Evolutionary conservation across 2,113 vertebrate genomes (phyloP).

Genomic region (Thunnus thynnus): DNA sequence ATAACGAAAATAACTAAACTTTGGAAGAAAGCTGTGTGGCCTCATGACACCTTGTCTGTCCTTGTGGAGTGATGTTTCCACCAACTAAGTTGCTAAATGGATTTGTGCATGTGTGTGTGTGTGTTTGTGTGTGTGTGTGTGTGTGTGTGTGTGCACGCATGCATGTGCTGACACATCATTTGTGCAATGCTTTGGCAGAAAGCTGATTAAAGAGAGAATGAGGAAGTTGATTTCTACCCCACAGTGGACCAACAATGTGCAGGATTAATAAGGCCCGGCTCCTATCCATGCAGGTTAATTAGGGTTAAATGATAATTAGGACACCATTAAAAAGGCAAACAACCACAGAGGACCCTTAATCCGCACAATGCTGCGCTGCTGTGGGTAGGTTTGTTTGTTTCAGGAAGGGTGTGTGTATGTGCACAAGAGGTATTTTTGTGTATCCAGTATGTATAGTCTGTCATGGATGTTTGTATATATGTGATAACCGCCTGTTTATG

Average conservation of each 20-base stretch:
- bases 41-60: conserved; percentile 36
- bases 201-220: conserved; percentile 79
- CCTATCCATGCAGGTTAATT: conserved; percentile 83
- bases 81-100: conserved; percentile 45
- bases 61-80: conserved; percentile 55
- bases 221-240: conserved; percentile 74
- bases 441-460: neutral
- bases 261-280: conserved; percentile 76
- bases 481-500: too few relatives aligned
- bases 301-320: conserved; percentile 87
- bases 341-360: conserved; percentile 75
- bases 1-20: conserved; percentile 39
- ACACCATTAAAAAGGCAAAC: conserved; percentile 80
- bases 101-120: conserved; percentile 23
- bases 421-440: conserved; percentile 26
- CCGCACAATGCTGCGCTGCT: conserved; percentile 58
- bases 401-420: conserved; percentile 2
- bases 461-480: conserved; percentile 7
- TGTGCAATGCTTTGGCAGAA: conserved; percentile 57
- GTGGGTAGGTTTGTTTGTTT: conserved; percentile 62
- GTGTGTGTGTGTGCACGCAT: neutral
- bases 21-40: conserved; percentile 27
- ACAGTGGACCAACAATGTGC: conserved; percentile 73
- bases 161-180: conserved; percentile 30
- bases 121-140: conserved; percentile 10